Evolutionary conservation across 2,113 vertebrate species (phyloP).

Genomic region (Dinomys branickii): DNA sequence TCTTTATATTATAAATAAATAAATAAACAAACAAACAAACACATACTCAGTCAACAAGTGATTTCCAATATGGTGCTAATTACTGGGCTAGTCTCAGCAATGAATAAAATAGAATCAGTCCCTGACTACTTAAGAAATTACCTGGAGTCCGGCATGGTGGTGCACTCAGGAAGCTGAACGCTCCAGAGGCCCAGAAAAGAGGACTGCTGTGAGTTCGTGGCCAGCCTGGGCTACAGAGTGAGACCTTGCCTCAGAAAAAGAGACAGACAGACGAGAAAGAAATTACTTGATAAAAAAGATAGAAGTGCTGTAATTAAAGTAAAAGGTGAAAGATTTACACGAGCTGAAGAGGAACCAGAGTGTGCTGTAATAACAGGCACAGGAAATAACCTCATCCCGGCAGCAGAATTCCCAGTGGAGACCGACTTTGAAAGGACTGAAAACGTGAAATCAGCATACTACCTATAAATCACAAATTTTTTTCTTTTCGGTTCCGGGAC

Average conservation of each 20-base stretch:
- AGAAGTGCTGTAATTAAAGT: not conserved
- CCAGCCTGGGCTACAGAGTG: not conserved
- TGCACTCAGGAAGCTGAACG: not conserved
- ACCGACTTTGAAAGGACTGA: not conserved
- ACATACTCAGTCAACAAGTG: not conserved
- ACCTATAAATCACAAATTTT: constrained; percentile 81
- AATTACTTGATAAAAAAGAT: too few species aligned
- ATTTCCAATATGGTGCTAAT: not conserved
- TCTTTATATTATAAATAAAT: too few species aligned
- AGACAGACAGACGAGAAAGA: too few species aligned
- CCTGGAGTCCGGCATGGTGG: not conserved
- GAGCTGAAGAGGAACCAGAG: too few species aligned
- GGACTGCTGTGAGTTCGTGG: not conserved
- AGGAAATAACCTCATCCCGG: not conserved
- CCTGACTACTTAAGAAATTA: not conserved
- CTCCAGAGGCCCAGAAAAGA: not conserved
- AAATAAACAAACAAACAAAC: not conserved
- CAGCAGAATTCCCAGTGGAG: constrained; percentile 13
- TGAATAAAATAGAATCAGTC: not conserved
- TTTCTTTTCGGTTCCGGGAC: too few species aligned
- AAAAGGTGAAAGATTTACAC: too few species aligned
- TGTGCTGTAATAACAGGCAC: not conserved
- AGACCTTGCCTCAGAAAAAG: not conserved
- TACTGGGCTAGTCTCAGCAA: not conserved
- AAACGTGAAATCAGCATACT: constrained; percentile 53